Evolutionary conservation across 35 echinoderm and acorn worm genomes (phyloP), one percentile per base, ranked within the genome.

Genomic region (Lytechinus variegatus): DNA sequence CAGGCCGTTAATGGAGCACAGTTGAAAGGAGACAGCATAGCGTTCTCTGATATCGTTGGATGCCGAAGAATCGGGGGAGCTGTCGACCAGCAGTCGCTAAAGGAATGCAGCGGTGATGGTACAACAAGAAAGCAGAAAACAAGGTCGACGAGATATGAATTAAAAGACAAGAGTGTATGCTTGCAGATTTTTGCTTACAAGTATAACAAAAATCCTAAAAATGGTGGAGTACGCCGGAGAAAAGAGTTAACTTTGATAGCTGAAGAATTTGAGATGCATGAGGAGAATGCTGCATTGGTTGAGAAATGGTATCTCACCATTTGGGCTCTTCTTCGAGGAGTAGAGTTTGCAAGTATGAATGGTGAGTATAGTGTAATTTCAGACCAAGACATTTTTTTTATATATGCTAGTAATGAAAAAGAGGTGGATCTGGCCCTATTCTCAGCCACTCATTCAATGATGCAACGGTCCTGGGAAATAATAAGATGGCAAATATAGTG

Each of bases 161-260:
- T 89, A 11, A 89, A 16, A 7, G 27, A 89, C 13, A 89, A 89
- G 28, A 53, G 28, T 27, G 27, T 29, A 12, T 89, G 28, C 24
- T 53, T 89, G 28, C 28, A 89, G 87, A 27, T 89, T 89, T 89
- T 89, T 89, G 87, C 27, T 9, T 89, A 89, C 87, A 33, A 44
- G 87, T 89, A 89, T 53, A 52, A 89, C 52, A 89, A 89, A 27
- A 33, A 53, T 28, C 87, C 28, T 6, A 12, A 89, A 14, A 10
- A 28, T 19, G 87, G 87, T 89, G 87, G 87, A 4, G 87, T 89
- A 4, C 9, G 87, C 8, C 52, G 87, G 8, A 89, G 87, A 53
- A 10, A 44, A 53, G 87, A 89, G 87, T 5, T 89, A 14, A 33
- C 10, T 89, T 89, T 89, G 8, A 29, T 89, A 29, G 19, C 87